A percentile compares a stretch with the other conserved stretches of the same genome.
Conservation (phyloP, 37 sponge, comb jelly and placozoan species). For the Geodia barretti region DNA sequence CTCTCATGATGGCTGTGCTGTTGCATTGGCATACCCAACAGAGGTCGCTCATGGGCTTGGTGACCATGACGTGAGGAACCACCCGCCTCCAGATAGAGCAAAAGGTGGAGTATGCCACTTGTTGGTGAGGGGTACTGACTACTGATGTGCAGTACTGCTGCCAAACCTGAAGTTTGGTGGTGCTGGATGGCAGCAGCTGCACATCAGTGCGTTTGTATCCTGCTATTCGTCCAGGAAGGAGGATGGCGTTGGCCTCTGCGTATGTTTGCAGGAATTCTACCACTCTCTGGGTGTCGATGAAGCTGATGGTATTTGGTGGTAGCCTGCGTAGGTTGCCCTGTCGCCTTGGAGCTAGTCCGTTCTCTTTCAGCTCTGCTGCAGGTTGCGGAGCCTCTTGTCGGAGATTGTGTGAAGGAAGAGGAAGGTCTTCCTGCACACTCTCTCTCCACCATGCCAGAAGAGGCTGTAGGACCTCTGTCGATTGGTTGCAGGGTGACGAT, state of each 20-base stretch:
- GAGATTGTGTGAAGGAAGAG: conserved; percentile 2
- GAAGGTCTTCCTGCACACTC: conserved; percentile 10
- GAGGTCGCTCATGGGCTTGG: conserved; percentile 56
- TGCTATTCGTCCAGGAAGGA: conserved; percentile 60
- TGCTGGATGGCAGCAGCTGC: conserved; percentile 45
- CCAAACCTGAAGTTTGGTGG: conserved; percentile 15
- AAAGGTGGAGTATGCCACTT: conserved; percentile 38
- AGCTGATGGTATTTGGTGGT: conserved; percentile 23
- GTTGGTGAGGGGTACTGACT: no score
- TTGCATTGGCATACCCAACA: conserved; percentile 73
- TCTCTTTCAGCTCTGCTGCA: not conserved
- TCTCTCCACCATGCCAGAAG: not conserved
- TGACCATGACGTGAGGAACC: conserved; percentile 39
- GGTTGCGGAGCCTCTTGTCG: not conserved
- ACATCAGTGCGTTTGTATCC: conserved; percentile 53
- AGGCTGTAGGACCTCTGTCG: not conserved
- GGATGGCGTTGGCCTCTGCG: conserved; percentile 41
- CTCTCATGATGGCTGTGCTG: conserved; percentile 30
- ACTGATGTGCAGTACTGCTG: no score
- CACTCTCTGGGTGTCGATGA: conserved; percentile 2
- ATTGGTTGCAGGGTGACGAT: not conserved
- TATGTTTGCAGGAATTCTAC: conserved; percentile 23
- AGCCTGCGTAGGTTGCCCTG: conserved; percentile 19
- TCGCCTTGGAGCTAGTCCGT: conserved; percentile 14
- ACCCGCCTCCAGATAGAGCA: conserved; percentile 31